Evolutionary conservation across 2,888 invertebrate species (phyloP), one percentile per base, ranked within the genome.

Genomic region (Julus scandinavius): DNA sequence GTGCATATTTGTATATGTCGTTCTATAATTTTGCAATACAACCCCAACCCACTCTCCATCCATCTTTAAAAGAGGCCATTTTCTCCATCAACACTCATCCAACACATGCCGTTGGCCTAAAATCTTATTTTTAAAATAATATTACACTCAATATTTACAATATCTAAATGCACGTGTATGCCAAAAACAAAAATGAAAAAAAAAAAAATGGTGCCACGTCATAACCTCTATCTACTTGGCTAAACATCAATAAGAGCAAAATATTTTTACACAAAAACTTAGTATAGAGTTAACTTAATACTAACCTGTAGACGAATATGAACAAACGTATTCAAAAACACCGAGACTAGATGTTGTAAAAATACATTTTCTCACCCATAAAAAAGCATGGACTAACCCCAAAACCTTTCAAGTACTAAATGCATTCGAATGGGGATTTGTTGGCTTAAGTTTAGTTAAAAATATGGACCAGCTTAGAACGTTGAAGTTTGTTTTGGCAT

Each of bases 401-500:
- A 63, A 63, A 63, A 63, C 63, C 63, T 58, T 17, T 58, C 58
- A 50, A 50, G 13, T 13, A 29, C 29, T 29, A 50, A 50, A 13
- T 13, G 7, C 50, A 20, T 63, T 63, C 63, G 63, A 20, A 63
- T 63, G 63, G 63, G 63, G 63, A 63, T 63, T 63, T n/a, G 38
- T 29, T 72, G 72, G 29, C 72, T 29, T 29, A 29, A 5, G 11
- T 29, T 72, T 63, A 63, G 29, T 11, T 72, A n/a, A 29, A 72
- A 72, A 72, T 72, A 38, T 29, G 72, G 29, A 29, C 29, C 2
- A 9, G 29, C 2, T 72, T 72, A 29, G 7, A 72, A 29, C 29
- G 29, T 29, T 72, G 72, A 72, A 72, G 29, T 72, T 72, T 72
- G 72, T 72, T 72, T 72, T 72, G 72, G 72, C 72, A 72, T 72